Conservation (phyloP, 2,888 invertebrate species). For the Apodemia mormo region DNA sequence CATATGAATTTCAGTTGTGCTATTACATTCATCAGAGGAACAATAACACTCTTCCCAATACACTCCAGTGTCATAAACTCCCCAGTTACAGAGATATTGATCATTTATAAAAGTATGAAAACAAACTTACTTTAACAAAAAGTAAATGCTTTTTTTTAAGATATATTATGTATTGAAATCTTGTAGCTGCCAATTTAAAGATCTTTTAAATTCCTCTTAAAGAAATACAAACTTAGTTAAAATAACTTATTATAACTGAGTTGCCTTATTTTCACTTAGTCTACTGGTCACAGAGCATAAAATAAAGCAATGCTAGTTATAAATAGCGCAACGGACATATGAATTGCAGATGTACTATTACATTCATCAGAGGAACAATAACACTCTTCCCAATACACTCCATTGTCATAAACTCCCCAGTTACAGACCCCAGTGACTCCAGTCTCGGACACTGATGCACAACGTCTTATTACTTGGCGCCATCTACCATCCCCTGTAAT, state of each 20-base stretch:
- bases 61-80: conserved; percentile 95
- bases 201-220: too few relatives aligned
- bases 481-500: conserved; percentile 95
- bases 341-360: conserved; percentile 75
- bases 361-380: conserved; percentile 96
- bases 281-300: conserved; percentile 22
- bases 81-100: conserved; percentile 99
- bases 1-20: conserved; percentile 48
- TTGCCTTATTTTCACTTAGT: background rate
- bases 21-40: conserved; percentile 93
- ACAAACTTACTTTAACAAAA: too few relatives aligned
- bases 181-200: too few relatives aligned
- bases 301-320: conserved; percentile 36
- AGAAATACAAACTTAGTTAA: too few relatives aligned
- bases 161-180: too few relatives aligned
- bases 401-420: conserved; percentile 97
- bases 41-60: conserved; percentile 99
- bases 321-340: conserved; percentile 44
- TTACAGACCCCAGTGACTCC: conserved; percentile 97
- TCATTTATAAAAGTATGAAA: too few relatives aligned
- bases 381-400: conserved; percentile 98
- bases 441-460: conserved; percentile 94
- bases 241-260: background rate
- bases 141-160: too few relatives aligned
- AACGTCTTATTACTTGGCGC: conserved; percentile 94